phyloP scores from a whole-genome alignment of 2,797 vertebrate genomes.

The Coendou prehensilis region DNA sequence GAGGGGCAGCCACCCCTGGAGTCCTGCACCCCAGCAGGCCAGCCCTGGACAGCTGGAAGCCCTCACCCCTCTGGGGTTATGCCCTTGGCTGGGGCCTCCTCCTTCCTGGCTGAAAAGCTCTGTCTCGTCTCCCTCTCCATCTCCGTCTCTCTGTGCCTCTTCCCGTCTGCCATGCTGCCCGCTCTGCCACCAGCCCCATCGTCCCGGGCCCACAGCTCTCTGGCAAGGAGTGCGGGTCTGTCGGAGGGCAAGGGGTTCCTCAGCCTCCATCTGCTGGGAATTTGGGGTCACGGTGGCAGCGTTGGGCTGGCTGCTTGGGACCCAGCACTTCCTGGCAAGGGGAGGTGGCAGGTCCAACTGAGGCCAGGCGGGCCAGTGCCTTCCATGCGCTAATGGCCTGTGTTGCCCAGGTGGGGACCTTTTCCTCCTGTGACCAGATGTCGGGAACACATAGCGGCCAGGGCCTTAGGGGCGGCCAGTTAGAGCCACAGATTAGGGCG shows the following conservation, averaged over 20 bases:
- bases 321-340: background rate
- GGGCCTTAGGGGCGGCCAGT: background rate
- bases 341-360: too few relatives aligned
- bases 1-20: background rate
- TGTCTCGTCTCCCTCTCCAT: background rate
- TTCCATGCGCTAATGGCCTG: background rate
- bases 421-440: background rate
- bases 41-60: background rate
- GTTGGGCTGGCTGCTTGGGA: background rate
- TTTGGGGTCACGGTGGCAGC: background rate
- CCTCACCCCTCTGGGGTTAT: background rate
- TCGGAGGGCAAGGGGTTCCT: too few relatives aligned
- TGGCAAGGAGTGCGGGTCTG: background rate
- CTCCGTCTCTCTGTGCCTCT: background rate
- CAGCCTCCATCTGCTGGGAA: background rate
- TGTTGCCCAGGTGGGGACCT: background rate
- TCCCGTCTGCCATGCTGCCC: too few relatives aligned
- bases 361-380: background rate
- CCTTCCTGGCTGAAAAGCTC: background rate
- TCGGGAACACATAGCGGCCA: background rate
- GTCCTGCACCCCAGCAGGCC: background rate
- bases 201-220: background rate
- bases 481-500: conserved; percentile 1
- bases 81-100: background rate
- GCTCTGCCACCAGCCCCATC: background rate